Conservation (phyloP, 2,113 vertebrate genomes). For the Hemibagrus wyckioides region DNA sequence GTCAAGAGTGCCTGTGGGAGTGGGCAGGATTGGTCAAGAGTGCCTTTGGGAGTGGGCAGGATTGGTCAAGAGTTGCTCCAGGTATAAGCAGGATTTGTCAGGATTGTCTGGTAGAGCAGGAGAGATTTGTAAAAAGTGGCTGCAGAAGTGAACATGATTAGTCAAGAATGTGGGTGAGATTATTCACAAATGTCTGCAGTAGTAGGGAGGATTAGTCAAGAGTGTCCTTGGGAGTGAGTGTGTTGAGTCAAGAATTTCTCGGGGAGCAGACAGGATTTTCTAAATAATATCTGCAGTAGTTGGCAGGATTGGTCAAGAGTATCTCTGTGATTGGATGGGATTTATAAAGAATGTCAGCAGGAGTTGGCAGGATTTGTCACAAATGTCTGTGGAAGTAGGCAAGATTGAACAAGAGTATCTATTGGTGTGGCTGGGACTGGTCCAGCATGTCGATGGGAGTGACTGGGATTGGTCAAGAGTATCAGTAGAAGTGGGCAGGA, state of each 20-base stretch:
- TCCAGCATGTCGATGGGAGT: too few relatives aligned
- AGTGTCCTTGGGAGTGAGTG: background rate
- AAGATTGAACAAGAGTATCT: background rate
- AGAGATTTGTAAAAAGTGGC: background rate
- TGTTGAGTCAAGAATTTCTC: background rate
- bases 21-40: background rate
- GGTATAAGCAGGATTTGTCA: background rate
- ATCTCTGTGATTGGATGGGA: background rate
- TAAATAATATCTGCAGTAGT: background rate
- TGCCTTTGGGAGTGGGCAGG: background rate
- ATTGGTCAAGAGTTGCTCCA: background rate
- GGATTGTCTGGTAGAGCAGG: background rate
- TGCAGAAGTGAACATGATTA: background rate
- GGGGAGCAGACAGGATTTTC: too few relatives aligned
- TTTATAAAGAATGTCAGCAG: background rate
- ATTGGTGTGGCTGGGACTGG: background rate
- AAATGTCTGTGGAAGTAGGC: background rate
- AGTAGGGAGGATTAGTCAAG: background rate
- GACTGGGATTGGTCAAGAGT: background rate
- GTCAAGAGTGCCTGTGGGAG: too few relatives aligned
- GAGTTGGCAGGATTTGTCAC: background rate
- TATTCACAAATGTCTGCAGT: background rate
- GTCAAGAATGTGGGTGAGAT: background rate
- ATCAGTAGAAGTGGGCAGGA: background rate
- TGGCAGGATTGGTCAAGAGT: background rate